Evolutionary conservation across 2,113 vertebrate species (phyloP), one percentile per base, ranked within the genome.

Genomic region (Lethenteron reissneri): DNA sequence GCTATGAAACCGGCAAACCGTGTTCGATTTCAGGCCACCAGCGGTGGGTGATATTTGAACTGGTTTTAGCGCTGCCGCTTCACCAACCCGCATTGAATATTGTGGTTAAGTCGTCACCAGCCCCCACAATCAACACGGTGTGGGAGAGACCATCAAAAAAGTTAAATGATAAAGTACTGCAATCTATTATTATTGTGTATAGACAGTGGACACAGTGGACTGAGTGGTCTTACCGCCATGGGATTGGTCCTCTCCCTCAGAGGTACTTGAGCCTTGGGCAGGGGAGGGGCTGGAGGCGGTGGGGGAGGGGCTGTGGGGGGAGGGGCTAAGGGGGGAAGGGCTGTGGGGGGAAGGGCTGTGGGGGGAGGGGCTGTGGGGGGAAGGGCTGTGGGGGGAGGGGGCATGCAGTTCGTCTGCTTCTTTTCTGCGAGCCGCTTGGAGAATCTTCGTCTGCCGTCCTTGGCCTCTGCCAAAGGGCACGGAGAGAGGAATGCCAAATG

Each of bases 391-490:
- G 5, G 57, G 10, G 15, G 17, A 68, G 14, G 19, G 56, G 19
- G 41, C 21, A 58, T 57, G 17, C 10, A 58, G 9, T 57, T 59
- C 12, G 21, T 72, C 69, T 15, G 70, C n/a, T 69, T 75, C n/a
- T 69, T 75, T 59, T 74, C 73, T 58, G 71, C 71, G 11, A 74
- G 57, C n/a, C 73, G 73, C 56, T 59, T 70, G 10, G 75, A 75
- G 8, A 70, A 59, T 56, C 75, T 74, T 62, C 72, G 71, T 59
- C 70, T 19, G 5, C n/a, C 60, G 56, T 62, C 56, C 69, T 73
- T 75, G 11, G 75, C 73, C 57, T 75, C 75, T 75, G 41, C 41
- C 41, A 41, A 41, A 41, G 41, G 41, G 41, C 41, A 41, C 41
- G 41, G 41, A 7, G 41, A 41, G 41, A 41, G 41, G 41, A 41